phyloP scores from a whole-genome alignment of 2,797 vertebrate species.

The Trichosurus vulpecula region DNA sequence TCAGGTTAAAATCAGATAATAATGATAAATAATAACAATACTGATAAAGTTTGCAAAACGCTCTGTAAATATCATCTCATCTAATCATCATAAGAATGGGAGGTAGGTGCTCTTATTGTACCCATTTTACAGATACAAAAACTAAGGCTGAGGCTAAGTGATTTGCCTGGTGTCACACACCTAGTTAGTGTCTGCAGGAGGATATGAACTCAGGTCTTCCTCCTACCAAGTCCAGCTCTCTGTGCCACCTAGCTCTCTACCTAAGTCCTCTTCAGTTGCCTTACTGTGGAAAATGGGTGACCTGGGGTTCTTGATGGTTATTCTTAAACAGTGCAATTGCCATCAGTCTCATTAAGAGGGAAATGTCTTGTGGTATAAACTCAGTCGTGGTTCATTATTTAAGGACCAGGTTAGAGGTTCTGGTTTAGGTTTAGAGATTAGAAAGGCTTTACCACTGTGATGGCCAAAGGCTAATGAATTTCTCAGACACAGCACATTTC shows the following conservation, averaged over 20 bases:
- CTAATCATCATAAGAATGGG: not conserved
- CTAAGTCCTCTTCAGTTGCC: not conserved
- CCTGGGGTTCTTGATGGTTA: not conserved
- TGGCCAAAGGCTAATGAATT: not conserved
- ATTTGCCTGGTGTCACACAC: not conserved
- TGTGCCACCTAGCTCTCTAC: not conserved
- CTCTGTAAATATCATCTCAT: not conserved
- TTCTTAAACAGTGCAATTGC: not conserved
- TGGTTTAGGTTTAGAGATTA: not conserved
- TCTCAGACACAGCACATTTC: not conserved
- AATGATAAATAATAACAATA: not conserved
- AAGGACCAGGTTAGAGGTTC: not conserved
- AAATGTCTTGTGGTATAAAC: not conserved
- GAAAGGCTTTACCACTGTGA: not conserved
- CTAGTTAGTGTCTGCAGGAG: not conserved
- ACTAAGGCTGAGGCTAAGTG: not conserved
- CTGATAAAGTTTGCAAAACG: not conserved
- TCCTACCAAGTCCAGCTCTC: not conserved
- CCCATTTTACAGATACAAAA: not conserved
- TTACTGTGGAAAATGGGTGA: not conserved
- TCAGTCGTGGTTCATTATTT: not conserved
- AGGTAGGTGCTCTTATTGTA: not conserved
- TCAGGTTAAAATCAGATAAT: not conserved
- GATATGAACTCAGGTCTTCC: not conserved
- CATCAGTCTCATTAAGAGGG: not conserved